Base-by-base conservation (phyloP, 2,113 vertebrate species). In the Amblyopsis rosae region DNA sequence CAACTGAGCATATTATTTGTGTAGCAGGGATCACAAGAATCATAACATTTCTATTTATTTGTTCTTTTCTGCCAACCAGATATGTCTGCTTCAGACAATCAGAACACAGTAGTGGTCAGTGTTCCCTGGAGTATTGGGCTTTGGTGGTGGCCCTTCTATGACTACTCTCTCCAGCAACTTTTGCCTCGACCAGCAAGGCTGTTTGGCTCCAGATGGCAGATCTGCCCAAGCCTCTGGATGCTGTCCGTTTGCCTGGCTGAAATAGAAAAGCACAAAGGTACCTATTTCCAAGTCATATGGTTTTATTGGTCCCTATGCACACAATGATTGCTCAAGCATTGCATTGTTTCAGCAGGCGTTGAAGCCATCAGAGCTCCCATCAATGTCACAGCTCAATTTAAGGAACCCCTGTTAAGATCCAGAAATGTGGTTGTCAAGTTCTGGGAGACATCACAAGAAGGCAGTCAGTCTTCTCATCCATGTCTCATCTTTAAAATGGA, bases 241-340 rank as follows among this genome's bases (percentile, higher is more conserved):
- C 60, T 91, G 54, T 88, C 89, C 3, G 75, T 77, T 16, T 92
- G 89, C 69, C 59, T 90, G 80, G 90, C 91, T 48, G 90, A 92
- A 76, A 81, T 90, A 48, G 91, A 92, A 60, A 92, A 92, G 66
- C 85, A 88, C 70, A 85, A 84, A 83, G 90, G 87, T 89, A 76
- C 53, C 17, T 4, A 4, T 10, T 4, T 3, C 15, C 12, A 6
- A 13, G 41, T 13, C 13, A 12, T 45, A 41, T 55, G 5, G 49
- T 4, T 33, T 16, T 55, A 41, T 12, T 9, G 49, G 49, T 3
- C 11, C 49, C 26, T 26, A 55, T 9, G 16, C 8, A 55, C 53
- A 55, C 53, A 19, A 55, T 16, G 12, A 9, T 2, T 55, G 16
- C 1, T 58, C 66, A 33, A 33, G 59, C 47, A 41, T 54, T 74